A percentile compares a stretch with the other conserved stretches of the same genome.
These are phyloP conservation scores for Ataeniobius toweri DNA, from an alignment of 2,797 vertebrate species.

Conservation along the genomic window DNA sequence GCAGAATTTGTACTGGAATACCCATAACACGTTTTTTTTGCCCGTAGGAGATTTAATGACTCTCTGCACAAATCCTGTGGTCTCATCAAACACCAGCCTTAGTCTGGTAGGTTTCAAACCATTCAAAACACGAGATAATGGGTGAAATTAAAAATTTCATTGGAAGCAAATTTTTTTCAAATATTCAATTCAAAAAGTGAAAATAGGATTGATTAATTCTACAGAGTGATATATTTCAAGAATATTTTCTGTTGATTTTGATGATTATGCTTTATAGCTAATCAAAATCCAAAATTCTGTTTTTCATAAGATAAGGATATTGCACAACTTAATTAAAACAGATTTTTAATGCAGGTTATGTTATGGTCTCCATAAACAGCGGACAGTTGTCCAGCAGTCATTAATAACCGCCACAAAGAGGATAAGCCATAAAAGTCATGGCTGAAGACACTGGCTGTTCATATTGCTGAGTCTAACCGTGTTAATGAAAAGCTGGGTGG, in stretches of 20 bases:
- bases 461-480: too few species aligned
- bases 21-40: neutral
- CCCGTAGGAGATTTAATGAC: constrained; percentile 54
- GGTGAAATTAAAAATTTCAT: neutral
- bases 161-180: neutral
- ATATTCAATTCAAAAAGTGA: neutral
- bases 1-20: neutral
- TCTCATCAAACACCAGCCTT: constrained; percentile 41
- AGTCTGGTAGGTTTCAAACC: constrained; percentile 53
- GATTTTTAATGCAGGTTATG: neutral
- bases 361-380: neutral
- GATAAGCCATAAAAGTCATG: neutral
- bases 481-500: too few species aligned
- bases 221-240: neutral
- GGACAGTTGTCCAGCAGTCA: neutral
- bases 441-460: neutral
- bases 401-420: neutral
- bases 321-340: neutral
- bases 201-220: neutral
- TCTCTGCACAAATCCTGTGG: constrained; percentile 35
- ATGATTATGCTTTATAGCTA: neutral
- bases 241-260: neutral
- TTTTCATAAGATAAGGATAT: neutral
- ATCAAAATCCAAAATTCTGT: neutral
- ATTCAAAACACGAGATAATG: neutral